A percentile compares a stretch with the other conserved stretches of the same genome.
Conservation (phyloP, 2,797 vertebrate species). For the Melopsittacus undulatus region DNA sequence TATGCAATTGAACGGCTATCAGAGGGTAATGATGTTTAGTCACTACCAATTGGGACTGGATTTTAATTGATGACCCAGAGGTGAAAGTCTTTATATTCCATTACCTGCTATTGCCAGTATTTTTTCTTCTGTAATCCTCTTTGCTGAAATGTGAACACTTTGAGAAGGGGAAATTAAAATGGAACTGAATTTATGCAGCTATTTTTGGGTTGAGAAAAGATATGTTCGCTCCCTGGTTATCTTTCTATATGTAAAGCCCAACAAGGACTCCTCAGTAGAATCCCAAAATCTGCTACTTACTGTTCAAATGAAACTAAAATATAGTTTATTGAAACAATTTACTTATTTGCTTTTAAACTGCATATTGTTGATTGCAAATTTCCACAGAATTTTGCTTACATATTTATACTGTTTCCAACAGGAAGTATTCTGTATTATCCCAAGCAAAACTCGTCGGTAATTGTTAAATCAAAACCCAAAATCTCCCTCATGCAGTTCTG, state of each 20-base stretch:
- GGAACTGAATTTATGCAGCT: background rate
- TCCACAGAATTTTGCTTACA: background rate
- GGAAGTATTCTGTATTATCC: background rate
- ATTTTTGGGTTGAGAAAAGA: background rate
- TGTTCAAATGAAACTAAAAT: background rate
- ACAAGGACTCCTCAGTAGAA: background rate
- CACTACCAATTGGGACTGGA: constrained; percentile 41
- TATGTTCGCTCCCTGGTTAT: background rate
- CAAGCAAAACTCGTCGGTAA: background rate
- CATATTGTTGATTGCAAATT: background rate
- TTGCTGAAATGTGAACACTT: background rate
- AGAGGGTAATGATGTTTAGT: constrained; percentile 40
- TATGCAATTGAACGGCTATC: background rate
- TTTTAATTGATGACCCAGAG: constrained; percentile 64
- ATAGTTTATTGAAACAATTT: background rate
- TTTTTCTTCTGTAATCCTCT: background rate
- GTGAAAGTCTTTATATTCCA: constrained; percentile 54
- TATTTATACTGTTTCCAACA: background rate
- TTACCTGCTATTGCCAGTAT: constrained; percentile 1
- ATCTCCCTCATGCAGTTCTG: background rate
- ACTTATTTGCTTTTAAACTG: background rate
- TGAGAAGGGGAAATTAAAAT: background rate
- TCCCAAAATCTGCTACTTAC: background rate
- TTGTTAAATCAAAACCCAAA: background rate
- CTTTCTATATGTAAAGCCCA: background rate